Base-by-base conservation (phyloP, 2,888 invertebrate species). In the Drosophila merina region DNA sequence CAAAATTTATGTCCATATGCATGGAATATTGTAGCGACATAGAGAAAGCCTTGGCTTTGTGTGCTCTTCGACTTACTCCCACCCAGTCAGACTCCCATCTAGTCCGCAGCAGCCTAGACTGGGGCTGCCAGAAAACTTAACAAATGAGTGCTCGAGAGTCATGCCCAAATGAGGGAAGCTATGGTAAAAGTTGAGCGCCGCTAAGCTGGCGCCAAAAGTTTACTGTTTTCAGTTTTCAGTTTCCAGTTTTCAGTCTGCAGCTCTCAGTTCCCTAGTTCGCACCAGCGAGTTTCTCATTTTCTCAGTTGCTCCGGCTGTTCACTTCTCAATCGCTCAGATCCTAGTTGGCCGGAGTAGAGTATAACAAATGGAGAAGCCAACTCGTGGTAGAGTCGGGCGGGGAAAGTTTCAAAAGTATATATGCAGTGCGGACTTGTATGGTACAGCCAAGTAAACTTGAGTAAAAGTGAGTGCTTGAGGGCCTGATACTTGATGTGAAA, bases 1-100 rank as follows among this genome's bases (percentile, higher is more conserved):
- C 55, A 49, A 60, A 79, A 80, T 80, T 85, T 79, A 86, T 80
- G 86, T 71, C 79, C 80, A 85, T 85, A 80, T 80, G 80, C 86
- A 80, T 81, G 85, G 68, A 73, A 72, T 60, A 49, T 66, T 56
- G 66, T 72, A 60, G 40, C 40, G 40, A 40, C 25, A 20, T 9
- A 26, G n/a, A 45, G 31, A 38, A 38, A n/a, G 14, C 4, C 33
- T n/a, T 4, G 10, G 33, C 45, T 64, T 40, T 55, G 40, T 52
- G 38, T 64, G 59, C 63, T 60, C 28, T 8, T 30, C 55, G 48
- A 31, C 40, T 28, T 28, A 44, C 42, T 20, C 7, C 48, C 20
- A 20, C 9, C 9, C 10, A 9, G 26, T n/a, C 14, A 33, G 31
- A 8, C 28, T 52, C 20, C 20, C 20, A 20, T 20, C 42, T 55